Conservation (phyloP, 2,888 invertebrate species). For the Serrognathus titanus region DNA sequence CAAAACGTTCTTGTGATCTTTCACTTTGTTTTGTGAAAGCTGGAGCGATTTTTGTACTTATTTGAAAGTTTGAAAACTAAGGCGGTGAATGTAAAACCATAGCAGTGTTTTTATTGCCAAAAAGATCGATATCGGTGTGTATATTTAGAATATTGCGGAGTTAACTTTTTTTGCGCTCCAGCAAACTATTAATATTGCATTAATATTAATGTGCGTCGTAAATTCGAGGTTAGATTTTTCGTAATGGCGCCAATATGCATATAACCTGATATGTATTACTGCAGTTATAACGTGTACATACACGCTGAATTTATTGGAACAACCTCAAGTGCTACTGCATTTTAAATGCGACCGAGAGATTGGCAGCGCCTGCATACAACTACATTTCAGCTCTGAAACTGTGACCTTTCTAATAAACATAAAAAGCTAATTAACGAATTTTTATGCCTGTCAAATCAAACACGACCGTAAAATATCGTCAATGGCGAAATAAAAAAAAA, state of each 20-base stretch:
- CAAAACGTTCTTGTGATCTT: slow-evolving; percentile 18
- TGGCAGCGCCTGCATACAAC: not conserved
- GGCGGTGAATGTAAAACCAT: slow-evolving; percentile 25
- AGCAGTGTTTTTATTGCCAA: slow-evolving; percentile 26
- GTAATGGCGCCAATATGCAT: slow-evolving; percentile 13
- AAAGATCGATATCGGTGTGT: slow-evolving; percentile 24
- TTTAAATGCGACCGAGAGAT: not conserved
- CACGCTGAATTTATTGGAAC: not conserved
- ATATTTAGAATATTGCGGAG: slow-evolving; percentile 6
- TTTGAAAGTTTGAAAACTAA: slow-evolving; percentile 26
- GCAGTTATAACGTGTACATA: not conserved
- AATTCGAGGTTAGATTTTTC: slow-evolving; percentile 15
- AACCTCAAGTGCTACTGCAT: not conserved
- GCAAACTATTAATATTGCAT: slow-evolving; percentile 21
- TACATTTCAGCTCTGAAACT: not conserved
- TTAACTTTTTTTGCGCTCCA: slow-evolving; percentile 17
- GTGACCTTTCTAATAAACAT: not conserved
- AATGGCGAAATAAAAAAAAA: not conserved
- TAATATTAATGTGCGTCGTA: slow-evolving; percentile 25
- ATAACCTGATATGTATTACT: slow-evolving; percentile 4
- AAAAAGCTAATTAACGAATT: not conserved
- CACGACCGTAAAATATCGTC: not conserved
- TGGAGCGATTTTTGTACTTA: slow-evolving; percentile 23
- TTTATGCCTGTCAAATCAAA: not conserved
- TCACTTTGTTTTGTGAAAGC: slow-evolving; percentile 31